phyloP scores from a whole-genome alignment of 1,140 invertebrate genomes.

The Sycophila sp. region DNA sequence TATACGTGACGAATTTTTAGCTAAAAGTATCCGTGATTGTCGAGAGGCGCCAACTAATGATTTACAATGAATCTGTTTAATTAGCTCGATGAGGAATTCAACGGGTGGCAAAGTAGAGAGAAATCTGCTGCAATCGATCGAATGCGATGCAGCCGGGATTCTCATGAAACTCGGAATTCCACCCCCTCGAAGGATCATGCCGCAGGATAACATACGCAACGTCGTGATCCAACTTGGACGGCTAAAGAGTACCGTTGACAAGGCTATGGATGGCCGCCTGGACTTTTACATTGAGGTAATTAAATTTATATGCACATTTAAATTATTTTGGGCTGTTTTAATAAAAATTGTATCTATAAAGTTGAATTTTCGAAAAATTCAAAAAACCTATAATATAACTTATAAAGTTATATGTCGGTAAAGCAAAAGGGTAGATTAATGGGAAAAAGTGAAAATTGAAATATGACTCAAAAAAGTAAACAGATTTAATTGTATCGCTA shows the following conservation, averaged over 20 bases:
- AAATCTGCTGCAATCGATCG: slow-evolving; percentile 52
- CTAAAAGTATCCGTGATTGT: background rate
- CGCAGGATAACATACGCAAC: slow-evolving; percentile 47
- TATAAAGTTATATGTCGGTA: background rate
- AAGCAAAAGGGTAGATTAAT: no score
- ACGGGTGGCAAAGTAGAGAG: slow-evolving; percentile 47
- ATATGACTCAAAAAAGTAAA: no score
- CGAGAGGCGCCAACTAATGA: no score
- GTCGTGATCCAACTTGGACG: slow-evolving; percentile 49
- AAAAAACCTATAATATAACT: no score
- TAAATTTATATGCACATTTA: no score
- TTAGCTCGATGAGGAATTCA: slow-evolving; percentile 13
- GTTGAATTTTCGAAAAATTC: no score
- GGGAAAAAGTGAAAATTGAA: no score
- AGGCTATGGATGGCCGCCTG: slow-evolving; percentile 51
- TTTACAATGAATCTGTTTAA: no score
- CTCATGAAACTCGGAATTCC: slow-evolving; percentile 54
- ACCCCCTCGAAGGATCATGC: slow-evolving; percentile 52
- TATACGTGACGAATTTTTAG: background rate
- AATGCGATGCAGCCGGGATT: slow-evolving; percentile 55
- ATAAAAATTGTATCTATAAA: no score
- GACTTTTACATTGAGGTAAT: slow-evolving; percentile 62
- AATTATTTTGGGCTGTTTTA: no score
- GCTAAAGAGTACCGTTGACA: slow-evolving; percentile 52
- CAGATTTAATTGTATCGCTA: no score